Evolutionary conservation across 1,140 invertebrate genomes (phyloP), one percentile per base, ranked within the genome.

Genomic region (Hydropsyche tenuis): DNA sequence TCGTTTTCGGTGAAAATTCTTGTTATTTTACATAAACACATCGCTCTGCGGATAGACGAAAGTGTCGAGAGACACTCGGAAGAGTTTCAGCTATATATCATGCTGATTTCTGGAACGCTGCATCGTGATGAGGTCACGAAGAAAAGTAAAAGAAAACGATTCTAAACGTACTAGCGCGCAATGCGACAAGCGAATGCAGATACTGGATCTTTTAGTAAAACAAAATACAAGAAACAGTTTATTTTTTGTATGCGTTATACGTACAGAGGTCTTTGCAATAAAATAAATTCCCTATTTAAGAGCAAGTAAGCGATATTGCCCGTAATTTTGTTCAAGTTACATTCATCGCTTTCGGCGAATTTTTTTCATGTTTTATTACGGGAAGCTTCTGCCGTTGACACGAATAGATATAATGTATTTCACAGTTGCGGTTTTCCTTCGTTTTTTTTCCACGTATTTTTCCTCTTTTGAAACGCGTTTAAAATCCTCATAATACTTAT

Each of bases 401-500:
- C 56, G 2, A 60, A 60, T 60, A 60, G 56, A 60, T 27, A 60
- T 22, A 60, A 60, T 23, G 23, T 20, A 60, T 60, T 60, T 60
- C 48, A 53, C 48, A 53, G 48, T 53, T 53, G 48, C 16, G 48
- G 48, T 53, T 18, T 60, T 60, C 12, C 56, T 12, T 23, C 11
- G 18, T 16, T 20, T 60, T 23, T 60, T 60, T 25, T 20, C 56
- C 23, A 1, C 23, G 18, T 60, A 14, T 25, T 60, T 23, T 37
- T 37, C 16, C 16, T 48, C 11, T 48, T 48, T 48, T 53, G 16
- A 53, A 53, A 20, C 48, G 48, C 20, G 20, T 18, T 18, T 53
- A 18, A 53, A 20, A 53, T 53, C 30, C 30, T 37, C 30, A 37
- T 37, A 37, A 37, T 37, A 37, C 30, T 37, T 37, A 37, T 9